Evolutionary conservation across 2,888 invertebrate species (phyloP).

Genomic region (Megamerina dolium): DNA sequence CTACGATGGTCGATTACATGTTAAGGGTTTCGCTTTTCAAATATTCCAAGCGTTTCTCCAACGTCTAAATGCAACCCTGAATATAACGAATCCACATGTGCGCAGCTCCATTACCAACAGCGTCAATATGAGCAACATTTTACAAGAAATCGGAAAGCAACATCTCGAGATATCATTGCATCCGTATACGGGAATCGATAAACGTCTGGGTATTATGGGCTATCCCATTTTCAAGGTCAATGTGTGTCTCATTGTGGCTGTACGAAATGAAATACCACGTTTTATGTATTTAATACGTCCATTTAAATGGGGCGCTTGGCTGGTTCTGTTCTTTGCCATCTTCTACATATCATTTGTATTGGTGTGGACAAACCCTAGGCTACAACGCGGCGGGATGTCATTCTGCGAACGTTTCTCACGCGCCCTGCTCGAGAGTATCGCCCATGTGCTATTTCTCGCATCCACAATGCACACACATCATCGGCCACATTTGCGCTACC

Average conservation of each 20-base stretch:
- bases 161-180: conserved; percentile 31
- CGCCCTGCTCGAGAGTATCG: conserved; percentile 22
- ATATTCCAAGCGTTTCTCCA: conserved; percentile 28
- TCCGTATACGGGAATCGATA: conserved; percentile 29
- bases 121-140: conserved; percentile 30
- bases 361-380: conserved; percentile 20
- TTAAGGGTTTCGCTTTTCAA: conserved; percentile 33
- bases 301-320: conserved; percentile 31
- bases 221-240: conserved; percentile 31
- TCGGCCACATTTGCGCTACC: conserved; percentile 25
- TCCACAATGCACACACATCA: conserved; percentile 15
- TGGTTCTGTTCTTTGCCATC: conserved; percentile 22
- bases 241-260: conserved; percentile 35
- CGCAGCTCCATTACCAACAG: conserved; percentile 19
- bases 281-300: conserved; percentile 33
- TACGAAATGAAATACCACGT: conserved; percentile 32
- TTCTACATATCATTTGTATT: conserved; percentile 21
- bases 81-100: conserved; percentile 22
- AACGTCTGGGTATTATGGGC: conserved; percentile 26
- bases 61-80: conserved; percentile 28
- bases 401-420: conserved; percentile 7
- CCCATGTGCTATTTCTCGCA: conserved; percentile 25
- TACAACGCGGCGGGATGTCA: neutral
- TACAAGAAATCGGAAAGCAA: conserved; percentile 17
- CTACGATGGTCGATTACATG: conserved; percentile 9